Evolutionary conservation across 2,113 vertebrate species (phyloP).

Genomic region (Ailurus styani): DNA sequence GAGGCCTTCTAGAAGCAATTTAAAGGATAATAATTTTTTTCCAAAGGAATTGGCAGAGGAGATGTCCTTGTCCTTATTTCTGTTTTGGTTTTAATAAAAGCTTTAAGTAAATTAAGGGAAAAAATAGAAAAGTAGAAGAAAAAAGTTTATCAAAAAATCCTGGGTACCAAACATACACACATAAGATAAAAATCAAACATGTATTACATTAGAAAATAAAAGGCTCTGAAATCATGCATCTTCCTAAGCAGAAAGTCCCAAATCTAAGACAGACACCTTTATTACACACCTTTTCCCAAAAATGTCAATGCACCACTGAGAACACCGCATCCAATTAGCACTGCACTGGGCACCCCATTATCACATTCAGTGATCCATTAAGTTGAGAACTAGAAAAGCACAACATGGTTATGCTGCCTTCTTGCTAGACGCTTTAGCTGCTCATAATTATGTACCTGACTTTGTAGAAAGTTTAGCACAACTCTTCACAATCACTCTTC

Average conservation of each 20-base stretch:
- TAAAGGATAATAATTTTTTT: constrained; percentile 58
- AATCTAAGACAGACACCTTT: neutral
- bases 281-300: neutral
- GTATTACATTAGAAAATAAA: neutral
- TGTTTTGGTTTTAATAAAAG: constrained; percentile 25
- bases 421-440: neutral
- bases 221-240: neutral
- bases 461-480: neutral
- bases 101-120: neutral
- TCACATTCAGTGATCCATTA: neutral
- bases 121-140: neutral
- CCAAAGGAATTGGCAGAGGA: constrained; percentile 44
- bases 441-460: neutral
- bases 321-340: neutral
- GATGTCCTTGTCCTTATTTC: constrained; percentile 46
- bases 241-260: neutral
- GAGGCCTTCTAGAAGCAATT: constrained; percentile 63
- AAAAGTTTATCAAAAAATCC: neutral
- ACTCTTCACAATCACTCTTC: neutral
- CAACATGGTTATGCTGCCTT: neutral
- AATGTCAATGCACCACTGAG: neutral
- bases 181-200: neutral
- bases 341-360: neutral
- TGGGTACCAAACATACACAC: neutral
- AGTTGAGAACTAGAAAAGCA: neutral